Base-by-base conservation (phyloP, 92 coral and sea anemone genomes). In the Hydrozoanthus gracilis region DNA sequence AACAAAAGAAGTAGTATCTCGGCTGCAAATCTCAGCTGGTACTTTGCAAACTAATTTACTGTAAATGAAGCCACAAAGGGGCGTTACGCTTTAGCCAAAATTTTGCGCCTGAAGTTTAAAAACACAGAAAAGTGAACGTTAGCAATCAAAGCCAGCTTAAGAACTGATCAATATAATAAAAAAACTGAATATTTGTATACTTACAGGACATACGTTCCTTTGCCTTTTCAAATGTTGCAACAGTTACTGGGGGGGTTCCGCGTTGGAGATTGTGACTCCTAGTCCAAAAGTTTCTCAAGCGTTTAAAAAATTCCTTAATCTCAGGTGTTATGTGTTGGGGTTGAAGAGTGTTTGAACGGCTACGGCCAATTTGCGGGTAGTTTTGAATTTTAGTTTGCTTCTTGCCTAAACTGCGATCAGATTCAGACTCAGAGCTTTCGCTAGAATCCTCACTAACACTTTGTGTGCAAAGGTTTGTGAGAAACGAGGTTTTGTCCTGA, bases 171-270 rank as follows among this genome's bases (percentile, higher is more conserved):
- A 61, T 61, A 61, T 61, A 61, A 61, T 61, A 61, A 61, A 58
- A 61, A 61, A 61, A 61, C 68, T 61, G 68, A 61, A 61, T 61
- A 61, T 61, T 61, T 61, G 68, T 61, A 55, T 8, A 73, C 78
- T 73, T 73, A 73, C 78, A 54, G 15, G 1, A 56, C 78, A 73
- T 73, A 46, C 78, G 46, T 45, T 73, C 78, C 15, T 56, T 4
- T 54, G 78, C 78, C 48, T 73, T 73, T 4, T 73, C 78, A 73
- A 73, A 73, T 54, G 78, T 73, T 7, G 78, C 55, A n/a, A 73
- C 51, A 0, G 78, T 73, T 3, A 73, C 48, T 73, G 78, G 78
- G 48, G 78, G 55, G 5, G 78, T 45, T 27, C 55, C 78, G 48
- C 78, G 78, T 73, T 73, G 46, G 46, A 73, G 48, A 73, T 73